Conservation (phyloP, 2,797 vertebrate species). For the Poeciliopsis gracilis region DNA sequence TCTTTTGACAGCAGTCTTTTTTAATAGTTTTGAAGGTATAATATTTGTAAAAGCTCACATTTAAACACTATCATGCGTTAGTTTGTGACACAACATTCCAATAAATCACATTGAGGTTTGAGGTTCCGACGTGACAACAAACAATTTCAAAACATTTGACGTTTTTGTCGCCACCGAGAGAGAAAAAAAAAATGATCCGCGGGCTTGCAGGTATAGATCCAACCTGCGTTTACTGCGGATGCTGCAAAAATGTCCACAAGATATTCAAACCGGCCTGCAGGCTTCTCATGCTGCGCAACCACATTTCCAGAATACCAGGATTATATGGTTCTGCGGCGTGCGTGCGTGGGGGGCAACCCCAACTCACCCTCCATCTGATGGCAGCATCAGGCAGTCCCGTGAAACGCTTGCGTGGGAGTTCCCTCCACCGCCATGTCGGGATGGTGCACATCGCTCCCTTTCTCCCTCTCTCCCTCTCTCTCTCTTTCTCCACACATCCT, state of each 20-base stretch:
- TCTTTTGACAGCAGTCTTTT: background rate
- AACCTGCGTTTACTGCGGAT: background rate
- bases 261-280: background rate
- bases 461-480: constrained; percentile 42
- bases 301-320: constrained; percentile 38
- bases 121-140: background rate
- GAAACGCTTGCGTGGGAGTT: constrained; percentile 86
- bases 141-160: no score
- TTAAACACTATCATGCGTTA: background rate
- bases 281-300: background rate
- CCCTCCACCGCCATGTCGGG: constrained; percentile 81
- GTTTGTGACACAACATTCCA: background rate
- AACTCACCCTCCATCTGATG: constrained; percentile 81
- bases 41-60: background rate
- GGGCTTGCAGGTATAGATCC: background rate
- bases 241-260: background rate
- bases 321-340: constrained; percentile 51
- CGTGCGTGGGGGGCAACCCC: constrained; percentile 75
- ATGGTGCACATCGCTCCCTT: constrained; percentile 62
- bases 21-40: background rate
- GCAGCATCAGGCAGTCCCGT: constrained; percentile 85
- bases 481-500: constrained; percentile 58
- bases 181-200: background rate
- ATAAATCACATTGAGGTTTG: background rate
- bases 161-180: constrained; percentile 58